Evolutionary conservation across 2,113 vertebrate genomes (phyloP).

Genomic region (Takifugu flavidus): DNA sequence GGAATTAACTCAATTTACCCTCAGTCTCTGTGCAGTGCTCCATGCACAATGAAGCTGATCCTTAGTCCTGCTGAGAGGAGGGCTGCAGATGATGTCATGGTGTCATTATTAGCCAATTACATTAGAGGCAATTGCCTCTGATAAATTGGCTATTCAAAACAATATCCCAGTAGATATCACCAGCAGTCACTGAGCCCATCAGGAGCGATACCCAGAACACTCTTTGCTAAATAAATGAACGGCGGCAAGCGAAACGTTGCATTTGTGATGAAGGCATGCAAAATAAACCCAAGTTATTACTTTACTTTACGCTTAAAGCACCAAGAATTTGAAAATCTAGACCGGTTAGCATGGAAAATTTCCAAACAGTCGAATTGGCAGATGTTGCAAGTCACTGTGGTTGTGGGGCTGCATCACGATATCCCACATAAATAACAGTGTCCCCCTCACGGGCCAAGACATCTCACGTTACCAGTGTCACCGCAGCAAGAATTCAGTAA

Average conservation of each 20-base stretch:
- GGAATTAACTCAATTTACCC: constrained; percentile 52
- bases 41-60: constrained; percentile 42
- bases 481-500: constrained; percentile 37
- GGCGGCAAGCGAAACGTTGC: constrained; percentile 21
- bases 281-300: not conserved
- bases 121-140: constrained; percentile 65
- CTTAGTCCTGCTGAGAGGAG: constrained; percentile 29
- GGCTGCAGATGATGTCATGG: constrained; percentile 60
- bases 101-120: constrained; percentile 65
- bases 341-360: constrained; percentile 19
- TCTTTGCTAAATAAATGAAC: constrained; percentile 34
- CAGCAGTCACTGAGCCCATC: constrained; percentile 46
- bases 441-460: constrained; percentile 27
- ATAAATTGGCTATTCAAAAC: constrained; percentile 64
- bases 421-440: constrained; percentile 39
- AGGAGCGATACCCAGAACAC: constrained; percentile 23
- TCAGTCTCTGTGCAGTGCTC: constrained; percentile 36
- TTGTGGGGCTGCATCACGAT: constrained; percentile 19
- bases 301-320: constrained; percentile 21
- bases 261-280: constrained; percentile 3
- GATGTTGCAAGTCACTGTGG: constrained; percentile 10
- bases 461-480: constrained; percentile 43
- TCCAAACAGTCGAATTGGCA: constrained; percentile 13
- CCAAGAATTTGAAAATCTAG: constrained; percentile 1
- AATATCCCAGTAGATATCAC: constrained; percentile 29